Conservation (phyloP, 2,888 invertebrate genomes). For the Chelonus formosanus region DNA sequence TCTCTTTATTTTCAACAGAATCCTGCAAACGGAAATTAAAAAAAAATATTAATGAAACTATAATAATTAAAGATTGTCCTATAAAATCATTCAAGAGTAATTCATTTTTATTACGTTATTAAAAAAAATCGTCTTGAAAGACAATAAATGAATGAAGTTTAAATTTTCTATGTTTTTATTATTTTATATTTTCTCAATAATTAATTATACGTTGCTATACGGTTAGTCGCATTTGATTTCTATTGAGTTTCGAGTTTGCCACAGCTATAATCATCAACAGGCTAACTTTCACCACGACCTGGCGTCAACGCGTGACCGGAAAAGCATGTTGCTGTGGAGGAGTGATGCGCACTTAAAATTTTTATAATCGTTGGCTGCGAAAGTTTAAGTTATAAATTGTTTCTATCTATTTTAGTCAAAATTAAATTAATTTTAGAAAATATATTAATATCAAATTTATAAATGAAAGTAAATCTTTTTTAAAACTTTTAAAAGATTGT, state of each 20-base stretch:
- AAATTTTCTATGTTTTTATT: background rate
- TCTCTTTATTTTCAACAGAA: constrained; percentile 49
- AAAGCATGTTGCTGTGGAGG: background rate
- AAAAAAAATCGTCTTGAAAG: background rate
- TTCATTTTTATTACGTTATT: no score
- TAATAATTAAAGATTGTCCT: no score
- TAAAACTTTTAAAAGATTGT: no score
- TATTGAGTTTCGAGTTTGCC: constrained; percentile 39
- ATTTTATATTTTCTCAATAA: constrained; percentile 23
- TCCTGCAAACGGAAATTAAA: constrained; percentile 46
- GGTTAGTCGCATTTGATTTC: constrained; percentile 47
- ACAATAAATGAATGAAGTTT: background rate
- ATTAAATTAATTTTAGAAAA: no score
- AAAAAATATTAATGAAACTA: background rate
- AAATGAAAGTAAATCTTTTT: no score
- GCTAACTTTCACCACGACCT: constrained; percentile 57
- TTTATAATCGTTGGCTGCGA: background rate
- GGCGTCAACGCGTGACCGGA: constrained; percentile 18
- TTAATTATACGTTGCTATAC: constrained; percentile 41
- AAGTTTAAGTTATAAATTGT: no score
- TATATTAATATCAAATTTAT: no score
- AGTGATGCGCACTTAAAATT: constrained; percentile 10
- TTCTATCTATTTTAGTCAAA: no score
- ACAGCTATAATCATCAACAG: constrained; percentile 42
- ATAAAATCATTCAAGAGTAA: no score